Evolutionary conservation across 2,888 invertebrate species (phyloP).

Genomic region (Latheticus oryzae): DNA sequence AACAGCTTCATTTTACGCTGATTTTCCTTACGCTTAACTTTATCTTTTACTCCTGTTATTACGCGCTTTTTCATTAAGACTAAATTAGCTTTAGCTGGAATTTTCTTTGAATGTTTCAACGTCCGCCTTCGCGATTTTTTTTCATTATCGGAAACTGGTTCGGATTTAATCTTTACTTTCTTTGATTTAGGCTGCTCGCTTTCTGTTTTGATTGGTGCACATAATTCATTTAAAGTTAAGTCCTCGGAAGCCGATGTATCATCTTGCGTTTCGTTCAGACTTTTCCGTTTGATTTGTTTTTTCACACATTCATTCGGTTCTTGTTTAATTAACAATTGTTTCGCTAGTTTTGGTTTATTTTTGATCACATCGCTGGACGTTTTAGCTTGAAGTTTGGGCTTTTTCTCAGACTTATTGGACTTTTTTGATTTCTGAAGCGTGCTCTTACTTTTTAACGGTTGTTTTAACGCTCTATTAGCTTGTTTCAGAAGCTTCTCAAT

Average conservation of each 20-base stretch:
- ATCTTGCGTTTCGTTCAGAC: conserved; percentile 34
- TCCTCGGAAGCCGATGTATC: conserved; percentile 34
- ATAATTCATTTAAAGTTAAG: conserved; percentile 21
- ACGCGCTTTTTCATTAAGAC: conserved; percentile 49
- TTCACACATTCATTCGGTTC: conserved; percentile 26
- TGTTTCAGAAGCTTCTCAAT: conserved; percentile 50
- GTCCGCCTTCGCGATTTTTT: conserved; percentile 22
- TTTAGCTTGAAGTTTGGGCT: conserved; percentile 23
- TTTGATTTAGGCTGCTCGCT: conserved; percentile 25
- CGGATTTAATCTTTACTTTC: conserved; percentile 38
- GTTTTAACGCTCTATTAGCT: conserved; percentile 47
- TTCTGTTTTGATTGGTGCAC: conserved; percentile 26
- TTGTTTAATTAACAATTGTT: conserved; percentile 20
- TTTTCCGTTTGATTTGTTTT: conserved; percentile 42
- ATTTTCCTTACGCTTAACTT: conserved; percentile 43
- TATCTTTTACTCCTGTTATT: conserved; percentile 29
- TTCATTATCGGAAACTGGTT: conserved; percentile 34
- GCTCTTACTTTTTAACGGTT: conserved; percentile 22
- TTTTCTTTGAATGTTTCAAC: conserved; percentile 30
- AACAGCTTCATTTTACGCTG: conserved; percentile 70
- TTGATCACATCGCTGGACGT: background rate
- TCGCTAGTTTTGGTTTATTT: conserved; percentile 24
- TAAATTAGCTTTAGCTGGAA: conserved; percentile 46
- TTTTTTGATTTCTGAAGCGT: conserved; percentile 36
- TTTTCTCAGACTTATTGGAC: conserved; percentile 21